These are phyloP conservation scores for Psittacula derbiana DNA, from an alignment of 2,797 vertebrate genomes.

Conservation along the genomic window DNA sequence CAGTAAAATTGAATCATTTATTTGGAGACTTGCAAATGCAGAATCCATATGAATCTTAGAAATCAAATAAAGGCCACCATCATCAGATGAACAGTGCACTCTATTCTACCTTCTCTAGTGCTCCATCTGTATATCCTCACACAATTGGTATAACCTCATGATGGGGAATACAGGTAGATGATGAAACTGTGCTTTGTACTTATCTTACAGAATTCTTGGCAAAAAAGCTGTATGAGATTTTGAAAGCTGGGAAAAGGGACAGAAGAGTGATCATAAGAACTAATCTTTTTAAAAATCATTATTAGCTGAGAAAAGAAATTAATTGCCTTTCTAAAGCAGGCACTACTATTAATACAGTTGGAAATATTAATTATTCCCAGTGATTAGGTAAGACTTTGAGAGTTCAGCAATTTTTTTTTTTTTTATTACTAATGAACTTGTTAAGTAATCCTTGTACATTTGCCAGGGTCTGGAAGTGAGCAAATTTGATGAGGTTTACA, in stretches of 20 bases:
- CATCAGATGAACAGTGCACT: background rate
- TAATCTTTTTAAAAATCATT: background rate
- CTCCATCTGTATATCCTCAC: background rate
- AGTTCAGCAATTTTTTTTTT: background rate
- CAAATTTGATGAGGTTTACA: background rate
- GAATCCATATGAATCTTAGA: background rate
- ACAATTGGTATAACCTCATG: background rate
- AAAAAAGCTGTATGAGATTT: background rate
- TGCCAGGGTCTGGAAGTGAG: background rate
- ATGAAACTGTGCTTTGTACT: background rate
- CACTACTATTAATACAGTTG: background rate
- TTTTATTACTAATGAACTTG: background rate
- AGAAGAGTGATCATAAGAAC: background rate
- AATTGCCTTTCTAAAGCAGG: background rate
- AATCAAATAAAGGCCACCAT: background rate
- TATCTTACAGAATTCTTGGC: background rate
- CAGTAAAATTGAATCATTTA: fast-evolving
- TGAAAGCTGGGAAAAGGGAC: background rate
- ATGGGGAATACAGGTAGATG: background rate
- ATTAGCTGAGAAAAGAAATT: background rate
- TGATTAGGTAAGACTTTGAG: background rate
- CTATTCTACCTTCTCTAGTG: background rate
- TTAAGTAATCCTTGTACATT: background rate
- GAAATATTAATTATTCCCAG: background rate
- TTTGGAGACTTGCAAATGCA: background rate